These are phyloP conservation scores for Patiria miniata DNA, from an alignment of 35 echinoderm and acorn worm species.

Conservation along the genomic window DNA sequence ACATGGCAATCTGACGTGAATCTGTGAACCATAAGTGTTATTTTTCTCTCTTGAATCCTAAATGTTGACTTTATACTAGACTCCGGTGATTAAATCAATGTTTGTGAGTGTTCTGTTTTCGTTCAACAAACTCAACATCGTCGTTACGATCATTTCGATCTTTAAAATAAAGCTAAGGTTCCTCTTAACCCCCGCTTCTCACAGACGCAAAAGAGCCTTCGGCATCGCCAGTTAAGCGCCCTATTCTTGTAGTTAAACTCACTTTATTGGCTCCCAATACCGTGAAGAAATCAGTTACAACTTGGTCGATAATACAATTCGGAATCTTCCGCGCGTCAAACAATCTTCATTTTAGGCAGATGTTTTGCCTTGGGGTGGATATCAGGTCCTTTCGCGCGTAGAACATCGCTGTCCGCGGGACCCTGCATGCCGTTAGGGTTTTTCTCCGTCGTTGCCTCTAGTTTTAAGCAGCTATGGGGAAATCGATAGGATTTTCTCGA, in stretches of 20 bases:
- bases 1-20: no score
- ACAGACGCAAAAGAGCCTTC: no score
- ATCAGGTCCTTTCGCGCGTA: neutral
- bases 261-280: conserved; percentile 8
- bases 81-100: no score
- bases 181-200: no score
- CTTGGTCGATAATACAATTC: neutral
- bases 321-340: neutral
- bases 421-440: neutral
- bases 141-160: no score
- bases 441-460: neutral
- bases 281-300: conserved; percentile 23
- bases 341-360: conserved; percentile 25
- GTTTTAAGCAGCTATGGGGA: neutral
- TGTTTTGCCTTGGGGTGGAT: conserved; percentile 6
- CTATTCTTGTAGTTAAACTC: neutral
- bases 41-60: no score
- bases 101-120: no score
- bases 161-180: no score
- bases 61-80: no score
- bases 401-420: conserved; percentile 8
- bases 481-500: conserved; percentile 10
- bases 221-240: neutral
- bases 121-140: no score
- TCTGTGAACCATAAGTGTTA: no score